Percentiles rank a stretch among this genome's conserved stretches.
Evolutionary conservation across 2,888 invertebrate species (phyloP).

Genomic region (Plagodis dolabraria): DNA sequence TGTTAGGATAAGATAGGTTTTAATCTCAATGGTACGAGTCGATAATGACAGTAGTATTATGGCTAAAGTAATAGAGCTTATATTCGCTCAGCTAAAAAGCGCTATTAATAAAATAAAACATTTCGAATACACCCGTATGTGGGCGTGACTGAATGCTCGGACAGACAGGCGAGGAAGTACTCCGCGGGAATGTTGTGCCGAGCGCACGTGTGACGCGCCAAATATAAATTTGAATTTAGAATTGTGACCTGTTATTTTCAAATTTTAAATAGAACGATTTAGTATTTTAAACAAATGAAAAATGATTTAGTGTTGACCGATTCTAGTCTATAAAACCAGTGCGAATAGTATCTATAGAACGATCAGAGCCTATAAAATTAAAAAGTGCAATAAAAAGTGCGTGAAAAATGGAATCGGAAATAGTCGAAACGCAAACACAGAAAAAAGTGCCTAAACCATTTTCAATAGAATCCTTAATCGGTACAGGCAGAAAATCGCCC

Average conservation of each 20-base stretch:
- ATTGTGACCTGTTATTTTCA: conserved; percentile 18
- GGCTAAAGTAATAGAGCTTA: conserved; percentile 68
- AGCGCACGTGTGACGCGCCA: conserved; percentile 55
- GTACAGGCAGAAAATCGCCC: conserved; percentile 73
- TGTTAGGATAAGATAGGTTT: not conserved
- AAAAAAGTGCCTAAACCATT: conserved; percentile 85
- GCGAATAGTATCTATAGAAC: no score
- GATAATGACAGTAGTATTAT: conserved; percentile 66
- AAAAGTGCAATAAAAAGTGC: conserved; percentile 14
- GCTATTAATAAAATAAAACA: conserved; percentile 74
- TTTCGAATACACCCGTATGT: conserved; percentile 78
- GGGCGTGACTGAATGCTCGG: conserved; percentile 66
- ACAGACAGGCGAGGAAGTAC: conserved; percentile 52
- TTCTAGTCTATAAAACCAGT: not conserved
- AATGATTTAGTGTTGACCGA: not conserved
- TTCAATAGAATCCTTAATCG: conserved; percentile 86
- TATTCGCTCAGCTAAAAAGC: conserved; percentile 63
- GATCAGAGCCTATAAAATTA: not conserved
- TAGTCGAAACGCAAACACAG: conserved; percentile 63
- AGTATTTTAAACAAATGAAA: not conserved
- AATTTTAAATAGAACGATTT: not conserved
- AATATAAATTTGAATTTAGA: conserved; percentile 26
- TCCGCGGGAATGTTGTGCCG: conserved; percentile 56
- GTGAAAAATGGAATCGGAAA: conserved; percentile 63
- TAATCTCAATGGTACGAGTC: conserved; percentile 6